These are phyloP conservation scores for Gorsachius magnificus DNA, from an alignment of 2,797 vertebrate genomes.

Conservation along the genomic window DNA sequence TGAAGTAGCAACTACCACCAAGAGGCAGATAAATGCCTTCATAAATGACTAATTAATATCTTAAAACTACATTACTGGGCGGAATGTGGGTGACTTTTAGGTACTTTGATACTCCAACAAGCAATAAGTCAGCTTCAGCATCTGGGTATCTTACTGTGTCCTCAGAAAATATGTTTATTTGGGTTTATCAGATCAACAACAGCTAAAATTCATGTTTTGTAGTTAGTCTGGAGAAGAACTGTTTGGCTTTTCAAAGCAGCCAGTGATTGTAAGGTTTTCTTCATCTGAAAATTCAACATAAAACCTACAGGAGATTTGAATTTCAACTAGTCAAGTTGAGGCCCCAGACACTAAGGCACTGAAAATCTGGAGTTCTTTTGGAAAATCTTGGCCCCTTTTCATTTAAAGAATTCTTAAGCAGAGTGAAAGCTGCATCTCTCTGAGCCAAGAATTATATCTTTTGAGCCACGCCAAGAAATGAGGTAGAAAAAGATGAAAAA, in stretches of 20 bases:
- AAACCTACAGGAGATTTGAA: background rate
- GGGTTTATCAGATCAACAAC: slow-evolving; percentile 53
- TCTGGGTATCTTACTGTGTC: background rate
- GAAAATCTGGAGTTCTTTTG: background rate
- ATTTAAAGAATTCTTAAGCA: background rate
- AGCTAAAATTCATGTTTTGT: slow-evolving; percentile 32
- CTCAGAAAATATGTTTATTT: slow-evolving; percentile 39
- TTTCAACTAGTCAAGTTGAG: background rate
- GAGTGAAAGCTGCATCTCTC: background rate
- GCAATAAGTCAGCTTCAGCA: background rate
- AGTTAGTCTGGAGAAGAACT: background rate
- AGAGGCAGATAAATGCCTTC: slow-evolving; percentile 69
- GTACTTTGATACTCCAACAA: slow-evolving; percentile 20
- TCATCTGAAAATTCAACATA: background rate
- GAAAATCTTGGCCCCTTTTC: background rate
- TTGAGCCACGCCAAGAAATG: slow-evolving; percentile 2
- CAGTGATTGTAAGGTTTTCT: background rate
- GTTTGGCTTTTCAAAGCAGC: background rate
- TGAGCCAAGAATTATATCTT: slow-evolving; percentile 32
- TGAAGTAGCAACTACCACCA: slow-evolving; percentile 72
- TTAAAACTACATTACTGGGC: slow-evolving; percentile 42
- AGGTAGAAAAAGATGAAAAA: slow-evolving; percentile 43
- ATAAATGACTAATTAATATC: slow-evolving; percentile 69
- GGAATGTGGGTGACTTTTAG: slow-evolving; percentile 49
- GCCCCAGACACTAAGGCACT: background rate